Evolutionary conservation across 2,113 vertebrate genomes (phyloP).

Genomic region (Leptobrachium leishanense): DNA sequence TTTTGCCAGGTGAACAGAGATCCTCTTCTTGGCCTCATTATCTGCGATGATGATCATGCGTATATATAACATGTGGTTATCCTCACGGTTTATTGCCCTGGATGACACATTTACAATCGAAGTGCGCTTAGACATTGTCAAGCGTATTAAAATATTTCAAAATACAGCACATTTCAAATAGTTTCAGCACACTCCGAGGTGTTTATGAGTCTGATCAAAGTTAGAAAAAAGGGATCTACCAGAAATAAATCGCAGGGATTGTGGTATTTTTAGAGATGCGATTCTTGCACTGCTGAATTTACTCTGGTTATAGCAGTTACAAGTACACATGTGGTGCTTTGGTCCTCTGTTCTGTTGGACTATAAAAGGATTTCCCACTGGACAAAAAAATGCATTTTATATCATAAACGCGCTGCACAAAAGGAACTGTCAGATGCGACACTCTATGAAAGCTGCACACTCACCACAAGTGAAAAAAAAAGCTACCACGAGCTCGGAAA

Average conservation of each 20-base stretch:
- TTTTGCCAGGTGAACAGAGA: slow-evolving; percentile 8
- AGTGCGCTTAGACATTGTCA: slow-evolving; percentile 1
- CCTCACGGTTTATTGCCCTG: slow-evolving; percentile 18
- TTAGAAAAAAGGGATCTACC: slow-evolving; percentile 1
- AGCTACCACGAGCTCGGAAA: too few relatives aligned
- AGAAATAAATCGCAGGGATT: slow-evolving; percentile 6
- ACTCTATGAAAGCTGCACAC: too few relatives aligned
- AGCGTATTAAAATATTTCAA: slow-evolving; percentile 23
- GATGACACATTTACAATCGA: slow-evolving; percentile 36
- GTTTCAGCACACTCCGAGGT: slow-evolving; percentile 25
- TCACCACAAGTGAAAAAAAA: too few relatives aligned
- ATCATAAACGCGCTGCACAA: too few relatives aligned
- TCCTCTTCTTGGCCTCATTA: slow-evolving; percentile 11
- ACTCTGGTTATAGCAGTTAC: too few relatives aligned
- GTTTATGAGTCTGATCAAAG: slow-evolving; percentile 37
- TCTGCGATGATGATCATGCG: slow-evolving; percentile 14
- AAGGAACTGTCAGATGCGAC: too few relatives aligned
- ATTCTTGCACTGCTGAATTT: too few relatives aligned
- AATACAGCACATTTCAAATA: slow-evolving; percentile 19
- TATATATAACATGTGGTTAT: slow-evolving; percentile 17
- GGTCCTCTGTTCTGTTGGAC: too few relatives aligned
- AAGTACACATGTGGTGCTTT: too few relatives aligned
- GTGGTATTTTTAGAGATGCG: background rate
- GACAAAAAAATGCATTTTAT: too few relatives aligned
- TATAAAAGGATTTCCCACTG: too few relatives aligned